Evolutionary conservation across 1,140 invertebrate species (phyloP).

Genomic region (Scaptomyza pallida): DNA sequence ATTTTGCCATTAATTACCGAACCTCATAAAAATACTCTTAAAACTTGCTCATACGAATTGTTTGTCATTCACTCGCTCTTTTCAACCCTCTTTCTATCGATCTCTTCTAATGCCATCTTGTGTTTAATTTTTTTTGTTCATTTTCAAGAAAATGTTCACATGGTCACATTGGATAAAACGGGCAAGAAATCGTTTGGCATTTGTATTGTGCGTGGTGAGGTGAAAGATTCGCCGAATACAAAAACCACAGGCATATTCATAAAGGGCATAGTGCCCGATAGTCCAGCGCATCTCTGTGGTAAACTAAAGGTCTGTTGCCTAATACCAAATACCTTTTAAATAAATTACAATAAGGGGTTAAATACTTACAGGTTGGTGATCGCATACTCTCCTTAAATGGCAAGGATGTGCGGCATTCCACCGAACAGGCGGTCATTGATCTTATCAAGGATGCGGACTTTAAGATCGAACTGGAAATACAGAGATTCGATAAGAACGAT

Average conservation of each 20-base stretch:
- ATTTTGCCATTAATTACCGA: no score
- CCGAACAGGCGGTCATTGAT: slow-evolving; percentile 97
- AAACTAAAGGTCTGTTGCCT: slow-evolving; percentile 89
- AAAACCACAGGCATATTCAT: slow-evolving; percentile 97
- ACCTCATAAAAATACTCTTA: no score
- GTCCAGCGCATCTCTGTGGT: slow-evolving; percentile 96
- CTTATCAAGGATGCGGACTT: slow-evolving; percentile 96
- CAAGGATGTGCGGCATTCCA: slow-evolving; percentile 93
- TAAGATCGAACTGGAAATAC: slow-evolving; percentile 95
- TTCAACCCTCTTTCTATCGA: not conserved
- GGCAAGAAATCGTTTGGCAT: slow-evolving; percentile 90
- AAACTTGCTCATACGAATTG: no score
- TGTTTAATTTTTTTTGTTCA: not conserved
- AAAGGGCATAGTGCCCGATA: slow-evolving; percentile 97
- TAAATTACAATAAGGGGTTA: no score
- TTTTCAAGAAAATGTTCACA: slow-evolving; percentile 68
- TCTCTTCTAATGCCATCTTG: not conserved
- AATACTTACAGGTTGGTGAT: slow-evolving; percentile 90
- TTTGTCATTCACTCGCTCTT: not conserved
- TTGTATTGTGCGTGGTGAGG: slow-evolving; percentile 98
- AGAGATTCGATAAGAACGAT: slow-evolving; percentile 88
- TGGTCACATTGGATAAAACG: slow-evolving; percentile 79
- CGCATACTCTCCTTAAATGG: slow-evolving; percentile 97
- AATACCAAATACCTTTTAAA: no score
- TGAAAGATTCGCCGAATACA: slow-evolving; percentile 83